Base-by-base conservation (phyloP, 1,140 invertebrate species). In the Cydia fagiglandana region DNA sequence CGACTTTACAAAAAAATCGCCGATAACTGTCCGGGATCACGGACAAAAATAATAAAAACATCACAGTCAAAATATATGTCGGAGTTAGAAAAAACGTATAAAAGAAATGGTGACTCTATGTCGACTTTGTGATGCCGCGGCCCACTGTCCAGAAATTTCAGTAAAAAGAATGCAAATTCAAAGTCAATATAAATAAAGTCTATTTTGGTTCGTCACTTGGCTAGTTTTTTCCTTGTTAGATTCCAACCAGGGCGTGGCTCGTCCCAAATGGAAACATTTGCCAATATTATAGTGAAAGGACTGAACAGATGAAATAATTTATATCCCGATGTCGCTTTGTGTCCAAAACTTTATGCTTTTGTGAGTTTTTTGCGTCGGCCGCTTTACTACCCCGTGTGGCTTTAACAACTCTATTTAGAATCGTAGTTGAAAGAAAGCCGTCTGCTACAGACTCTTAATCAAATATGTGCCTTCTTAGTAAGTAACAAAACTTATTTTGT, bases 1-100 rank as follows among this genome's bases (percentile, higher is more conserved):
- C 83, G 81, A 41, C 88, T 89, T 90, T 84, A 77, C 70, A 80
- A 90, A 91, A 90, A 89, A 85, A 77, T 30, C 64, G 79, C 80
- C 83, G 78, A 87, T 86, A 87, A 84, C 85, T 86, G 87, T 83
- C 88, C 83, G 84, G 84, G 87, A 87, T 88, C 88, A 87, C 86
- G 88, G 83, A 92, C 89, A 90, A 91, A 92, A 91, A 92, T 91
- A 90, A 92, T 92, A 92, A 92, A 92, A 91, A 92, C 91, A 92
- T 91, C 91, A 91, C 87, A 90, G 91, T 92, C 91, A 92, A 92
- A 92, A 91, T 93, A 91, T 91, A 93, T 91, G 88, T 89, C 88
- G 86, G 86, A 79, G 79, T 88, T 83, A 76, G 74, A 81, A 84
- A 90, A 92, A 92, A 90, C 89, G 83, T 81, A 80, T 85, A 84